Evolutionary conservation across 1,140 invertebrate species (phyloP).

Genomic region (Hestina assimilis): DNA sequence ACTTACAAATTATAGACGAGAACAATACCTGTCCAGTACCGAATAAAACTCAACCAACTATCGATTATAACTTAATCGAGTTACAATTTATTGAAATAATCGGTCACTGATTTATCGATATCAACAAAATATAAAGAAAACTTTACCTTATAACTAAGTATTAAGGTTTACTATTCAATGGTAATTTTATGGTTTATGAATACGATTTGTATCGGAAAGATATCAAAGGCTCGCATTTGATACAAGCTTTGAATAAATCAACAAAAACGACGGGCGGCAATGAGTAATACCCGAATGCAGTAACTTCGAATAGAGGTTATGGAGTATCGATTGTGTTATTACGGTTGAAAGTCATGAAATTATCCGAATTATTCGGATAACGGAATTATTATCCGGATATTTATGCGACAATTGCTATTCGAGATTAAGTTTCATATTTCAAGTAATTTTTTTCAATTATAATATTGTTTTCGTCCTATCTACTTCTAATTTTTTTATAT

Average conservation of each 20-base stretch:
- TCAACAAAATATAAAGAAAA: slow-evolving; percentile 1
- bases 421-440: no score
- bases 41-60: slow-evolving; percentile 42
- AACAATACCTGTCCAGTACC: slow-evolving; percentile 11
- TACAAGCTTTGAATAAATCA: slow-evolving; percentile 72
- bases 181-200: slow-evolving; percentile 31
- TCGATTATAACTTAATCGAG: slow-evolving; percentile 77
- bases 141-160: slow-evolving; percentile 14
- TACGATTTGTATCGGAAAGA: slow-evolving; percentile 67
- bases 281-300: slow-evolving; percentile 63
- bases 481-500: no score
- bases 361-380: no score
- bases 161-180: slow-evolving; percentile 31
- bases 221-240: slow-evolving; percentile 65
- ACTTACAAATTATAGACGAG: no score
- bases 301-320: slow-evolving; percentile 42
- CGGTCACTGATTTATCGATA: slow-evolving; percentile 68
- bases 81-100: slow-evolving; percentile 77
- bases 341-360: no score
- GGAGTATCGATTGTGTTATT: slow-evolving; percentile 21
- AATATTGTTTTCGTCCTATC: no score
- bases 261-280: slow-evolving; percentile 71
- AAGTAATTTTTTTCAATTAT: no score
- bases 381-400: no score
- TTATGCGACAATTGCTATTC: no score